Base-by-base conservation (phyloP, 2,113 vertebrate genomes). In the Hystrix brachyura region DNA sequence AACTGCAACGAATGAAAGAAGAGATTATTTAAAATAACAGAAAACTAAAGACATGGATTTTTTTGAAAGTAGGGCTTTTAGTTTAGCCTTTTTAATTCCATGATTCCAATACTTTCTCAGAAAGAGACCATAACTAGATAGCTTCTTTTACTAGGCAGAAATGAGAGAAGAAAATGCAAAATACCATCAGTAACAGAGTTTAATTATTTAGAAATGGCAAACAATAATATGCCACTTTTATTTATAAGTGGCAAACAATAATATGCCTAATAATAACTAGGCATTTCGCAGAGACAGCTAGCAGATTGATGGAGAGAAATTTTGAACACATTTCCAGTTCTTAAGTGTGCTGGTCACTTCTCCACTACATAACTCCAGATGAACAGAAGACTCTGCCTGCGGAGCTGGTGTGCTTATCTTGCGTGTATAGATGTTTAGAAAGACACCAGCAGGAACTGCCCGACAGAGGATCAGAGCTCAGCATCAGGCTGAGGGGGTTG, bases 141-240 rank as follows among this genome's bases (percentile, higher is more conserved):
- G n/a, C 21, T 64, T 64, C 18, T 83, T 92, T 88, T 53, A 55
- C 15, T 74, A 89, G 14, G 29, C 14, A 93, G 38, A 91, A 91
- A 72, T 81, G 19, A 81, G 93, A 81, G 29, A n/a, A 46, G 15
- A 96, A 76, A 95, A 79, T 60, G 4, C 2, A 87, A 93, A 94
- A 93, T 46, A 38, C 71, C 82, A 71, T 48, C 43, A 65, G 29
- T 60, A 76, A 82, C 51, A 48, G 19, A 92, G n/a, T 74, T 90
- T 74, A 90, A 87, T 94, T 88, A 85, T 74, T 94, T 95, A 72
- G 21, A 29, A 32, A 27, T 51, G 14, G 27, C 12, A 76, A 29
- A 48, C 6, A 29, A 74, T 27, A 48, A 46, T 43, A 17, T 78
- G 25, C 46, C 51, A 27, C 14, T 51, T 78, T 78, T 78, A 38